Percentiles rank a stretch among this genome's conserved stretches.
These are phyloP conservation scores for Sepiola atlantica DNA, from an alignment of 2,888 invertebrate species.

Conservation along the genomic window DNA sequence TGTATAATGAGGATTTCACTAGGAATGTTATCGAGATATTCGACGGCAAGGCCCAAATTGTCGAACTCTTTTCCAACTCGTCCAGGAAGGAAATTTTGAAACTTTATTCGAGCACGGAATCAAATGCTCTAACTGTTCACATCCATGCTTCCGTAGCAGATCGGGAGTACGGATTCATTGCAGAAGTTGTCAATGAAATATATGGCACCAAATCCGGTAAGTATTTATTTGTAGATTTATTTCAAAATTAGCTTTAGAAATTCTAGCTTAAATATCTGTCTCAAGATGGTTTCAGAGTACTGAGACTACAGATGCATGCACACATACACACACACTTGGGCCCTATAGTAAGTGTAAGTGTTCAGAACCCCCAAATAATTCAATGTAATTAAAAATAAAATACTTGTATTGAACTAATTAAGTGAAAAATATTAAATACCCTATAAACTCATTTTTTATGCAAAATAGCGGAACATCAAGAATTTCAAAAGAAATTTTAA, in stretches of 20 bases:
- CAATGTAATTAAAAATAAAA: too few species aligned
- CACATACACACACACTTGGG: too few species aligned
- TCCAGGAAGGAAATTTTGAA: slow-evolving; percentile 55
- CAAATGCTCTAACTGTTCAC: slow-evolving; percentile 84
- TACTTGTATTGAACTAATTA: too few species aligned
- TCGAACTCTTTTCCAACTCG: slow-evolving; percentile 63
- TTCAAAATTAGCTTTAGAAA: neutral
- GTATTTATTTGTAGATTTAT: neutral
- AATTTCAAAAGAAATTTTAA: too few species aligned
- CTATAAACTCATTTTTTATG: too few species aligned
- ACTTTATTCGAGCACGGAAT: slow-evolving; percentile 61
- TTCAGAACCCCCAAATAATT: too few species aligned
- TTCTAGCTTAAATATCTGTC: too few species aligned
- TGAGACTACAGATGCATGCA: too few species aligned
- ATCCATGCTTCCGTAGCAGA: slow-evolving; percentile 96
- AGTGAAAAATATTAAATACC: too few species aligned
- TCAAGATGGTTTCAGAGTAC: too few species aligned
- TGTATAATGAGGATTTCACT: slow-evolving; percentile 75
- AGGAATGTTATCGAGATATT: slow-evolving; percentile 88
- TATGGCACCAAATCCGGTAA: neutral
- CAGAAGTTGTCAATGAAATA: slow-evolving; percentile 88
- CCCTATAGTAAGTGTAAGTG: too few species aligned
- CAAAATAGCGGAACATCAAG: too few species aligned
- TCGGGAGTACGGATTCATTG: slow-evolving; percentile 92
- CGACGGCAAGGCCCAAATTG: slow-evolving; percentile 80